Base-by-base conservation (phyloP, 2,888 invertebrate genomes). In the Lasioglossum malachurum region DNA sequence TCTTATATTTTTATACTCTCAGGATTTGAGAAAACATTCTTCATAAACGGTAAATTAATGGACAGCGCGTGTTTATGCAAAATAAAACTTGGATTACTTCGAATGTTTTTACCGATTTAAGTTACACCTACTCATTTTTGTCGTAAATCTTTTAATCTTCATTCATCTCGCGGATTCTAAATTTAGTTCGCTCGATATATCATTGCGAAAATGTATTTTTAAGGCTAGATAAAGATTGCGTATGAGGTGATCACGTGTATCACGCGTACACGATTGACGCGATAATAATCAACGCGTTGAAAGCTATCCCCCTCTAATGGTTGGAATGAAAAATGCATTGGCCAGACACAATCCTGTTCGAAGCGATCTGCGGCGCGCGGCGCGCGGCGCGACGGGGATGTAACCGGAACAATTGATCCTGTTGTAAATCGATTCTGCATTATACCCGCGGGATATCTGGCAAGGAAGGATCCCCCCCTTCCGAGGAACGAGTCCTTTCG, bases 401-500 rank as follows among this genome's bases (percentile, higher is more conserved):
- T 44, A 77, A 73, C 53, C 35, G 78, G 57, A 78, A 78, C 53
- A 49, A 53, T 78, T 46, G 86, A 84, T 84, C 84, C 82, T 38
- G 82, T 85, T 53, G 78, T 75, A 53, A 81, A 87, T 87, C 85
- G 83, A 85, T 73, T 41, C 31, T 1, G 49, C 38, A 78, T 78
- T 49, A 73, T 38, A 44, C 78, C 81, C 78, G 23, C 7, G 85
- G 80, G 84, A 84, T 71, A 64, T 67, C 31, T 44, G 31, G 31
- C 57, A 19, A 41, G 23, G 67, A 75, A 64, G 72, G 73, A 85
- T 75, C 74, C 73, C 76, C 73, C 76, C 78, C 78, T 73, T 74
- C 46, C n/a, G 64, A 78, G 31, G 60, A 72, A 86, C 91, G 84
- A 86, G 89, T 85, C 80, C 85, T 91, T 91, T 91, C 90, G 89